Evolutionary conservation across 2,888 invertebrate species (phyloP).

Genomic region (Hydrotaea diabolus): DNA sequence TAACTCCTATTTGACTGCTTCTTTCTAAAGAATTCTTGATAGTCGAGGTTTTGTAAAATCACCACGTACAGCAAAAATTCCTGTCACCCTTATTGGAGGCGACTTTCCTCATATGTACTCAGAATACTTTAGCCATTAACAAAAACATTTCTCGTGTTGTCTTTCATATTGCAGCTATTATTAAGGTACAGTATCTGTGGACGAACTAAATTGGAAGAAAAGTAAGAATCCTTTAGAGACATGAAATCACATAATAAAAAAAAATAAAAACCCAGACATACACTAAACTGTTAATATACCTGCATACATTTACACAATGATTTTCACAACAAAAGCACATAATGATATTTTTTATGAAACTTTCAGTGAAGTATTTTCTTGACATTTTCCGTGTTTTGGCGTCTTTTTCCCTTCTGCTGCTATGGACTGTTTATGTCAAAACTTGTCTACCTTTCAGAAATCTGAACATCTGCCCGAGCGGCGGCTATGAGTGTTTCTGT

Average conservation of each 20-base stretch:
- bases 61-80: too few species aligned
- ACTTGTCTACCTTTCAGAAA: constrained; percentile 35
- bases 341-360: constrained; percentile 9
- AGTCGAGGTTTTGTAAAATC: too few species aligned
- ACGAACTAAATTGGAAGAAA: not conserved
- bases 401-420: not conserved
- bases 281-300: too few species aligned
- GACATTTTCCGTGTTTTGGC: not conserved
- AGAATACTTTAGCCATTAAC: not conserved
- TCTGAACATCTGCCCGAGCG: not conserved
- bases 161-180: not conserved
- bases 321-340: not conserved
- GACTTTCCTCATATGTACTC: not conserved
- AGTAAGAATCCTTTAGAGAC: not conserved
- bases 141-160: not conserved
- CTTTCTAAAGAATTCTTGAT: too few species aligned
- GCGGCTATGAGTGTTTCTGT: not conserved
- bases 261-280: not conserved
- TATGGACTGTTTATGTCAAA: constrained; percentile 44
- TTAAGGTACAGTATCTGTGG: not conserved
- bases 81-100: not conserved
- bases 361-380: not conserved
- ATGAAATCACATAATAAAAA: not conserved
- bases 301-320: not conserved
- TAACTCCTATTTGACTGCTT: too few species aligned